A percentile compares a stretch with the other conserved stretches of the same genome.
These are phyloP conservation scores for Cladorhizidae sp. DNA, from an alignment of 37 sponge, comb jelly and placozoan genomes.

Conservation along the genomic window DNA sequence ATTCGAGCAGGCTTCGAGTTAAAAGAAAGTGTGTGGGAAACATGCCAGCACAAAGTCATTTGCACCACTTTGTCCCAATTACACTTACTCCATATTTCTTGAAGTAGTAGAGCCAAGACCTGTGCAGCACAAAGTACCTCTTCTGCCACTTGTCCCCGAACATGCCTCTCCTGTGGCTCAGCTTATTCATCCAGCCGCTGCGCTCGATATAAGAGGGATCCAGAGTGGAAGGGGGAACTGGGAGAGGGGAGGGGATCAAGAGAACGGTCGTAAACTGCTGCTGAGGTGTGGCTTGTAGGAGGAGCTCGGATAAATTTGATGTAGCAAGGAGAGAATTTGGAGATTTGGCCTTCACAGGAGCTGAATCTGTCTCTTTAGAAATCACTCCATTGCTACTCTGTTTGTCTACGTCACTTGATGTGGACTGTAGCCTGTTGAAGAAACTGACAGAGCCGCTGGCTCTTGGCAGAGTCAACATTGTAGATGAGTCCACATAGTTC, in stretches of 20 bases:
- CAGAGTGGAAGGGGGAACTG: constrained; percentile 32
- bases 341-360: background rate
- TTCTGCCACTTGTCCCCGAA: constrained; percentile 83
- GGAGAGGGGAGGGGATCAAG: constrained; percentile 34
- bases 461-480: constrained; percentile 3
- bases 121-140: constrained; percentile 73
- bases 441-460: constrained; percentile 65
- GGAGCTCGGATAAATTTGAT: background rate
- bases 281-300: background rate
- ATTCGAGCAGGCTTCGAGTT: too few relatives aligned
- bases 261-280: background rate
- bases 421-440: background rate
- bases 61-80: background rate
- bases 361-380: background rate
- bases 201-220: constrained; percentile 40
- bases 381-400: too few relatives aligned
- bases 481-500: background rate
- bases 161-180: constrained; percentile 67
- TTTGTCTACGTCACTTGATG: too few relatives aligned
- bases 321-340: constrained; percentile 6
- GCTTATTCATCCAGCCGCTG: constrained; percentile 68
- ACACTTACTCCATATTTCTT: constrained; percentile 78
- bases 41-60: too few relatives aligned
- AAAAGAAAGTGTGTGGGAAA: too few relatives aligned
- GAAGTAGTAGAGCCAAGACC: constrained; percentile 69